Base-by-base conservation (phyloP, 1,140 invertebrate genomes). In the Diorhabda elongata region DNA sequence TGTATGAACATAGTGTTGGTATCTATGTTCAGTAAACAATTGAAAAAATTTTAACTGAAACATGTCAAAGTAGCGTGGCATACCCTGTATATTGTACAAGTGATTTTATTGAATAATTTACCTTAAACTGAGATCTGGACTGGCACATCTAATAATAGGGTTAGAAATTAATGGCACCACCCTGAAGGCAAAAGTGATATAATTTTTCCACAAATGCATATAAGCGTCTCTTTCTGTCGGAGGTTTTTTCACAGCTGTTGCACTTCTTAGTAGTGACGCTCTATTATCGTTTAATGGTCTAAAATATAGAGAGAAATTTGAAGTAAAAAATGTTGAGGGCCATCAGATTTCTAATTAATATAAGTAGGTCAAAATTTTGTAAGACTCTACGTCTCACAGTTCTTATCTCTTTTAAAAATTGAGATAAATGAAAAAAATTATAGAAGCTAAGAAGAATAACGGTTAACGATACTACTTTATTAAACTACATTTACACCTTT, bases 241-340 rank as follows among this genome's bases (percentile, higher is more conserved):
- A 44, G 93, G 93, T 79, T 96, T 97, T 81, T 92, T 87, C 66
- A 94, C 84, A 72, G 89, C 82, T 67, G 92, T 85, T 78, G 90
- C 87, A 80, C 89, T 87, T 79, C 94, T 80, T 44, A 99, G 83
- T 5, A 99, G 84, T 0, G 96, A 98, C 2, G 96, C 95, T 75
- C 97, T 87, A 79, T 97, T 98, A 79, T 99, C 97, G 82, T 92
- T 98, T 6, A 97, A 93, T n/a, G 95, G 95, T 43, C 94, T 97
- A 77, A 67, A 87, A 81, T 26, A 26, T 26, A 26, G 26, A 26
- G 26, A 26, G 26, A 26, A 26, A 26, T 26, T 26, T 26, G 1
- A 26, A 26, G 26, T 26, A 26, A 1, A 69, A 11, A 57, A 43
- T 5, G 7, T 11, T 26, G 26, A 26, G 26, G 26, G 26, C 1